A percentile compares a stretch with the other conserved stretches of the same genome.
Evolutionary conservation across 2,797 vertebrate species (phyloP).

Genomic region (Crenuchus spilurus): DNA sequence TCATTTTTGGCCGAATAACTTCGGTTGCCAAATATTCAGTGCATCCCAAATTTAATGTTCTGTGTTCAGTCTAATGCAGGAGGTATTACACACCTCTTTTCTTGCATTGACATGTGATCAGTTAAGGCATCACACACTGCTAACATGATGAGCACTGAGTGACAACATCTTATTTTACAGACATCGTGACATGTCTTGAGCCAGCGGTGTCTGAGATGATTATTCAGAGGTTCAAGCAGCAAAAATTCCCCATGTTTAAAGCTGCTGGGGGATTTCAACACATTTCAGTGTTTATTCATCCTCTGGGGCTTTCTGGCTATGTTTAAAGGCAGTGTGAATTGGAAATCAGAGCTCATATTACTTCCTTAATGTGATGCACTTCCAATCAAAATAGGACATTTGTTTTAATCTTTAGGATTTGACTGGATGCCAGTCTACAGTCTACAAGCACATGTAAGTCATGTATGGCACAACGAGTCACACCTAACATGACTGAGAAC

Average conservation of each 20-base stretch:
- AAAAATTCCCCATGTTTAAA: slow-evolving; percentile 13
- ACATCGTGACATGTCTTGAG: slow-evolving; percentile 12
- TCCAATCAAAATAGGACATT: too few relatives aligned
- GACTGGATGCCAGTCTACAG: too few relatives aligned
- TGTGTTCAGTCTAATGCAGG: not conserved
- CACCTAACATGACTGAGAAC: too few relatives aligned
- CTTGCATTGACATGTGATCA: slow-evolving; percentile 1
- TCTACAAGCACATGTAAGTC: too few relatives aligned
- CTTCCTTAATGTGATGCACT: too few relatives aligned
- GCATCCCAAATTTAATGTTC: not conserved
- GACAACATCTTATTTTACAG: not conserved
- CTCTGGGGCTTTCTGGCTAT: not conserved
- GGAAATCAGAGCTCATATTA: too few relatives aligned
- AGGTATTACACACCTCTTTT: not conserved
- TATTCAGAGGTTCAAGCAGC: slow-evolving; percentile 30
- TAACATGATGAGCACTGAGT: not conserved
- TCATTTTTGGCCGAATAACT: too few relatives aligned
- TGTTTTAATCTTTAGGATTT: too few relatives aligned
- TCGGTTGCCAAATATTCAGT: too few relatives aligned
- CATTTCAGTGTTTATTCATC: not conserved
- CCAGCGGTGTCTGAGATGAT: not conserved
- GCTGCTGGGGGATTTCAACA: slow-evolving; percentile 7
- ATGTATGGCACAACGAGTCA: too few relatives aligned
- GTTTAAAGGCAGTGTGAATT: not conserved
- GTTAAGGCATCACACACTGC: slow-evolving; percentile 16